Evolutionary conservation across 2,888 invertebrate species (phyloP).

Genomic region (Chloromyia formosa): DNA sequence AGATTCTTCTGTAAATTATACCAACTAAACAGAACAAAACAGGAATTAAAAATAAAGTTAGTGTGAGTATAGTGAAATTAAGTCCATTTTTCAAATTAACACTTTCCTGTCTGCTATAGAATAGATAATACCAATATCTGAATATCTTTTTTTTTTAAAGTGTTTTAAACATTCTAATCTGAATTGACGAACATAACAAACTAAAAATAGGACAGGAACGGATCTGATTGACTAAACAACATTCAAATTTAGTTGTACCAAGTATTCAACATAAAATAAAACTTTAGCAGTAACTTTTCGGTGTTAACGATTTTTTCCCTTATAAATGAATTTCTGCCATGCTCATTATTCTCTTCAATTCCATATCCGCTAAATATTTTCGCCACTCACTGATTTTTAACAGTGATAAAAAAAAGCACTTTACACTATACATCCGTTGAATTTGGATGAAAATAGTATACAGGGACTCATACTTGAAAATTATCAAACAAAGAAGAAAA

Average conservation of each 20-base stretch:
- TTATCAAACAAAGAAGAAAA: neutral
- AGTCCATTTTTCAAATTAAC: constrained; percentile 4
- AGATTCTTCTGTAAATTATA: constrained; percentile 51
- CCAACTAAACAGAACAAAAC: constrained; percentile 42
- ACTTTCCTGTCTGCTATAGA: no score
- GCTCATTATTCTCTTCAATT: constrained; percentile 9
- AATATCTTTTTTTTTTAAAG: neutral
- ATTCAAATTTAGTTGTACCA: neutral
- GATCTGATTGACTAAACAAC: neutral
- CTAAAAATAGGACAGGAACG: neutral
- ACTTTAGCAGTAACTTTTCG: neutral
- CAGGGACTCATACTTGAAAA: neutral
- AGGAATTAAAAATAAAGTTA: constrained; percentile 1
- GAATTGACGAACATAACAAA: no score
- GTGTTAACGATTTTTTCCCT: no score
- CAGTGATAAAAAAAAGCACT: neutral
- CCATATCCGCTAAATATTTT: constrained; percentile 25
- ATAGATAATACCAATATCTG: neutral
- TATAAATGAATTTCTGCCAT: constrained; percentile 40
- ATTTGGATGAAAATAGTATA: neutral
- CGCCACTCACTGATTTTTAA: neutral
- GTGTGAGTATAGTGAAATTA: constrained; percentile 33
- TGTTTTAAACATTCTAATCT: neutral
- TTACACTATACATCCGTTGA: neutral
- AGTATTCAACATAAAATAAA: neutral